phyloP scores from a whole-genome alignment of 1,140 invertebrate species.

The Caenorhabditis latens region DNA sequence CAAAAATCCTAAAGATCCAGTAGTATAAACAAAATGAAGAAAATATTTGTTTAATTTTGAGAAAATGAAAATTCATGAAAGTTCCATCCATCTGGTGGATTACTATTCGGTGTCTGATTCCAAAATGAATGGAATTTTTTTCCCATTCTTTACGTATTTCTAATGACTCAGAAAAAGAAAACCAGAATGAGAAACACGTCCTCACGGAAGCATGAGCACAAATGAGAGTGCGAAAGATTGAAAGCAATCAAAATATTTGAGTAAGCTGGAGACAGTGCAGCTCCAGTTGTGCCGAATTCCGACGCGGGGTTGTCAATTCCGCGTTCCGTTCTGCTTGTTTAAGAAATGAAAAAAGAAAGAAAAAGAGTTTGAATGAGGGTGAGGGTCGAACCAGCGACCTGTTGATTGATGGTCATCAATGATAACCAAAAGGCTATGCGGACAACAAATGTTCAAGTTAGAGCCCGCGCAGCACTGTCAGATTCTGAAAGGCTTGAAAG shows the following conservation, averaged over 20 bases:
- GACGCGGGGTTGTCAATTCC: not conserved
- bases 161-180: slow-evolving; percentile 19
- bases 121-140: not conserved
- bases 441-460: not conserved
- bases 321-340: slow-evolving; percentile 44
- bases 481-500: no score
- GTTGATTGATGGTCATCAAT: not conserved
- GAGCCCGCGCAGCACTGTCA: no score
- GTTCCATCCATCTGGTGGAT: no score
- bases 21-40: not conserved
- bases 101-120: not conserved
- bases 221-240: not conserved
- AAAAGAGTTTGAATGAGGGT: not conserved
- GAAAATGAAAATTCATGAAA: not conserved
- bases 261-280: not conserved
- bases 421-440: not conserved
- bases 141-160: not conserved
- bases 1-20: no score
- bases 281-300: not conserved
- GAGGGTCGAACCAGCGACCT: not conserved
- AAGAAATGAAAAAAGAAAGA: not conserved
- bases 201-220: not conserved
- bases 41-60: slow-evolving; percentile 48
- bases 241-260: slow-evolving; percentile 49
- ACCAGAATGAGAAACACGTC: not conserved